Base-by-base conservation (phyloP, 2,888 invertebrate genomes). In the Ochropleura plecta region DNA sequence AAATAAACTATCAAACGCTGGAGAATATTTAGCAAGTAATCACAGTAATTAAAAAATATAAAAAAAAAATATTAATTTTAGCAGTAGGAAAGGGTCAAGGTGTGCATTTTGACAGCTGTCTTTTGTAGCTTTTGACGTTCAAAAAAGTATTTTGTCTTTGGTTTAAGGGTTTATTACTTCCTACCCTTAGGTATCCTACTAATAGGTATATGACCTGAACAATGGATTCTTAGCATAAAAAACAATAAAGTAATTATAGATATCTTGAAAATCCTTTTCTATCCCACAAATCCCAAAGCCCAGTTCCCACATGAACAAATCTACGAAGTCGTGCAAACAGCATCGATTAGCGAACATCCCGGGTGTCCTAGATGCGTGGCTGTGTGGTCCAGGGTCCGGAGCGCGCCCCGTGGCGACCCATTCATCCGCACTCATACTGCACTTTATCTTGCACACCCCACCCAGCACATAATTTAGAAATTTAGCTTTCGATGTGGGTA, bases 371-470 rank as follows among this genome's bases (percentile, higher is more conserved):
- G 78, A 81, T 82, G 86, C 83, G 86, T 83, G 82, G 86, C 85
- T 87, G 87, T 86, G 86, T 86, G 86, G 86, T 86, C 86, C 77
- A 69, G 78, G 62, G 72, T 64, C 64, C 46, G 75, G 79, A 83
- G 78, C 80, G 81, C 86, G 84, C 88, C 88, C 88, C 88, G 86
- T 86, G 86, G 88, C 87, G 86, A 81, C 59, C 82, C 86, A 88
- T 88, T 83, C 86, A 84, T 88, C 84, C 79, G 63, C 76, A 86
- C 83, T 81, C 85, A 77, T 79, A 72, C 73, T 74, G 73, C 76
- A 79, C 76, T 87, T 81, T 74, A 82, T 84, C 83, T 85, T 76
- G 46, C 20, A 48, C 30, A 65, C 72, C 79, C 83, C 80, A 83
- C 86, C 86, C 81, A 81, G 76, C 10, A 5, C 16, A 78, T 83